A percentile compares a stretch with the other conserved stretches of the same genome.
Evolutionary conservation across 2,888 invertebrate species (phyloP).

Genomic region (Protonemura montana): DNA sequence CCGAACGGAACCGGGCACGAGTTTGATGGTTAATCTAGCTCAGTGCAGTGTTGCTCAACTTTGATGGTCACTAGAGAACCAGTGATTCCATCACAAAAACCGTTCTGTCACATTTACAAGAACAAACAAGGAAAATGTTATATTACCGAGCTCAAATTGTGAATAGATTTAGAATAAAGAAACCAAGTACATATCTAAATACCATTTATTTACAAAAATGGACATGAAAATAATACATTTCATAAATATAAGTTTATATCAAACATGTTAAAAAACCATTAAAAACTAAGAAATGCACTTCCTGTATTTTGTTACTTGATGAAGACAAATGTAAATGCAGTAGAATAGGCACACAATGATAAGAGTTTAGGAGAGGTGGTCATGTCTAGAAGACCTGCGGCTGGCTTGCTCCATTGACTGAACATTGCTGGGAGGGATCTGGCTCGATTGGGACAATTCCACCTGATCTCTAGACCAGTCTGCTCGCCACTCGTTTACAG

Average conservation of each 20-base stretch:
- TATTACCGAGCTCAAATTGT: too few relatives aligned
- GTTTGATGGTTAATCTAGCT: too few relatives aligned
- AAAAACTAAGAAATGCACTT: not conserved
- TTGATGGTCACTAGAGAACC: too few relatives aligned
- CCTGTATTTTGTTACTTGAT: not conserved
- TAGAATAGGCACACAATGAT: too few relatives aligned
- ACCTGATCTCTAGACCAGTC: constrained; percentile 47
- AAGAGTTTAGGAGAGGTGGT: not conserved
- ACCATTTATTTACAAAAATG: constrained; percentile 2
- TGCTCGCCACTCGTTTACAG: constrained; percentile 57
- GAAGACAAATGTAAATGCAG: too few relatives aligned
- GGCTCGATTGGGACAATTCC: not conserved
- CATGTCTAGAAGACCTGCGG: not conserved
- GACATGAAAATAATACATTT: not conserved
- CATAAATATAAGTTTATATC: not conserved
- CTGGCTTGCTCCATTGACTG: not conserved
- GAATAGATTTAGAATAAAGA: too few relatives aligned
- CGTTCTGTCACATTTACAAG: too few relatives aligned
- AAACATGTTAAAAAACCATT: not conserved
- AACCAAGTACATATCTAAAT: not conserved
- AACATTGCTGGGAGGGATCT: not conserved
- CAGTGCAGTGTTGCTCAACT: too few relatives aligned
- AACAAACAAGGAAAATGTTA: too few relatives aligned
- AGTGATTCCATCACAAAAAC: too few relatives aligned
- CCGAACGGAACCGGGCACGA: too few relatives aligned